phyloP scores from a whole-genome alignment of 2,113 vertebrate genomes.

The Tenrec ecaudatus region DNA sequence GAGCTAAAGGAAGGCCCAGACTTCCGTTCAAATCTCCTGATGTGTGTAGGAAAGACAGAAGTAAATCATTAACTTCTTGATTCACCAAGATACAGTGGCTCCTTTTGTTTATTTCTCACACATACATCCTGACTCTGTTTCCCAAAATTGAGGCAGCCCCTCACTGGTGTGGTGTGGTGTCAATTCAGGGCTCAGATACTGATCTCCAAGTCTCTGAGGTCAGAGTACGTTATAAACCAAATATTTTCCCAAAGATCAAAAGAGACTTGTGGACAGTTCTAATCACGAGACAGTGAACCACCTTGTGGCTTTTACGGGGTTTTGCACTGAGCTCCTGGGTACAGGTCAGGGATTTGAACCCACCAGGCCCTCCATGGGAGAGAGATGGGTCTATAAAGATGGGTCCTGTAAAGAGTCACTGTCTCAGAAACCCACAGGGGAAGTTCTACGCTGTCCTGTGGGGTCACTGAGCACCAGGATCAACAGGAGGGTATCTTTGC shows the following conservation, averaged over 20 bases:
- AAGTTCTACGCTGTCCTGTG: too few species aligned
- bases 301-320: not conserved
- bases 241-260: not conserved
- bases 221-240: not conserved
- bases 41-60: not conserved
- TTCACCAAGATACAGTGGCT: not conserved
- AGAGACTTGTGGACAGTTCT: not conserved
- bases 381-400: too few species aligned
- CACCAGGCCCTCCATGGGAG: too few species aligned
- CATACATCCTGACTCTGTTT: not conserved
- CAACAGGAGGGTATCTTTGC: not conserved
- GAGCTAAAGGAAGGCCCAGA: not conserved
- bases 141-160: not conserved
- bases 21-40: not conserved
- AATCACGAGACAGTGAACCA: not conserved
- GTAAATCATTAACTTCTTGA: not conserved
- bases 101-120: not conserved
- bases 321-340: too few species aligned
- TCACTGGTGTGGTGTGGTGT: too few species aligned
- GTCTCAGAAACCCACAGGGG: too few species aligned
- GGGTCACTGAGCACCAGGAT: too few species aligned
- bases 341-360: too few species aligned
- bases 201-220: not conserved
- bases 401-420: too few species aligned
- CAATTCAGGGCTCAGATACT: not conserved